phyloP scores from a whole-genome alignment of 2,888 invertebrate species.

The Ctenicera cuprea region DNA sequence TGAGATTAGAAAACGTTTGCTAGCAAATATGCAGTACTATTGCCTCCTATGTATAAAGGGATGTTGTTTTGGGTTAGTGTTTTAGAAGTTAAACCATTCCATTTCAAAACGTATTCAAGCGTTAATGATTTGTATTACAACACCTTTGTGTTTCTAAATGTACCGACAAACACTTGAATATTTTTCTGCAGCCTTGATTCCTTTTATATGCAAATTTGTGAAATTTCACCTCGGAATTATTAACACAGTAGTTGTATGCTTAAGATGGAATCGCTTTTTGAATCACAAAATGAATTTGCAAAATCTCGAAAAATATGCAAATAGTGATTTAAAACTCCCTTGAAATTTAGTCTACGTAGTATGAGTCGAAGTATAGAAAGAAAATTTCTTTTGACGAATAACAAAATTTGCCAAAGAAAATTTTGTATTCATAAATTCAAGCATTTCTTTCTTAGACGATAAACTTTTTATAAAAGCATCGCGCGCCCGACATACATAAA shows the following conservation, averaged over 20 bases:
- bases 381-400: conserved; percentile 26
- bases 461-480: conserved; percentile 8
- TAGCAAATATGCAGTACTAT: conserved; percentile 28
- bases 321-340: conserved; percentile 20
- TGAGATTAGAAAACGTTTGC: conserved; percentile 40
- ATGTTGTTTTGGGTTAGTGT: conserved; percentile 16
- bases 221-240: conserved; percentile 18
- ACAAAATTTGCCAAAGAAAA: conserved; percentile 14
- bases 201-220: conserved; percentile 30
- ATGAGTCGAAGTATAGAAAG: neutral
- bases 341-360: conserved; percentile 8
- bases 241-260: conserved; percentile 17
- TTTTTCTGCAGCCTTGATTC: neutral
- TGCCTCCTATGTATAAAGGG: conserved; percentile 20
- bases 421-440: conserved; percentile 30
- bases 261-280: conserved; percentile 3
- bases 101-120: conserved; percentile 23
- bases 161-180: conserved; percentile 9
- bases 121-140: conserved; percentile 33
- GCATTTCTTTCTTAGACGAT: conserved; percentile 8
- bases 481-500: neutral
- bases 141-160: conserved; percentile 14
- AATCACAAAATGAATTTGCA: conserved; percentile 5
- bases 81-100: neutral
- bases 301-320: conserved; percentile 29